phyloP scores from a whole-genome alignment of 2,888 invertebrate species.

The Adelognathus sp. region DNA sequence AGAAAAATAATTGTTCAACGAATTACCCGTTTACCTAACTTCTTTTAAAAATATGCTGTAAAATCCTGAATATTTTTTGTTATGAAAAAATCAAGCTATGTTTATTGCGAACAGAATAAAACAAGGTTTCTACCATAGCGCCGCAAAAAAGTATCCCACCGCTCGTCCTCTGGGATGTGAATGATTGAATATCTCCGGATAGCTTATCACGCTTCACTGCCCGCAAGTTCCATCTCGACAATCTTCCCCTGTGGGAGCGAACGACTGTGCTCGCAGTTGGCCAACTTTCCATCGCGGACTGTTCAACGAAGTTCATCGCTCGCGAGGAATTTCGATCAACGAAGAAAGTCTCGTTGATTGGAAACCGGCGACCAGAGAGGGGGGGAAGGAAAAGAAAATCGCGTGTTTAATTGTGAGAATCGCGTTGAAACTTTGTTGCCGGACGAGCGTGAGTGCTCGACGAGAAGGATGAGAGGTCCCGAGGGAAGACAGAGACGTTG shows the following conservation, averaged over 20 bases:
- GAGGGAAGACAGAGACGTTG: not conserved
- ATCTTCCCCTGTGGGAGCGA: not conserved
- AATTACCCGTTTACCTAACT: too few species aligned
- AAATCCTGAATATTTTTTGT: too few species aligned
- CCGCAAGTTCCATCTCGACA: not conserved
- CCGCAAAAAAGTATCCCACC: not conserved
- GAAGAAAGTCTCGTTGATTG: constrained; percentile 20
- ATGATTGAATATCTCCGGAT: not conserved
- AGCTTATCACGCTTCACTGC: not conserved
- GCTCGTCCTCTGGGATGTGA: not conserved
- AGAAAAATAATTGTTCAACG: too few species aligned
- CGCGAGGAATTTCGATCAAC: not conserved
- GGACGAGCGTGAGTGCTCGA: not conserved
- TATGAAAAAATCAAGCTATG: too few species aligned
- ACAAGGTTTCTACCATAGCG: not conserved
- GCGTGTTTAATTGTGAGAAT: constrained; percentile 7
- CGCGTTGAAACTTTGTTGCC: not conserved
- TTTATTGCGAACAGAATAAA: not conserved
- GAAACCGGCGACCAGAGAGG: constrained; percentile 11
- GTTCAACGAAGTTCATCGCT: not conserved
- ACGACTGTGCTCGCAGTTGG: not conserved
- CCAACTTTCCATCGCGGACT: not conserved
- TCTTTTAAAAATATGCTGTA: too few species aligned
- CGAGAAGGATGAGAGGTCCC: constrained; percentile 1
- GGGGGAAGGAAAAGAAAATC: not conserved